Percentiles rank a stretch among this genome's conserved stretches.
Evolutionary conservation across 2,888 invertebrate species (phyloP).

Genomic region (Agrotis puta): DNA sequence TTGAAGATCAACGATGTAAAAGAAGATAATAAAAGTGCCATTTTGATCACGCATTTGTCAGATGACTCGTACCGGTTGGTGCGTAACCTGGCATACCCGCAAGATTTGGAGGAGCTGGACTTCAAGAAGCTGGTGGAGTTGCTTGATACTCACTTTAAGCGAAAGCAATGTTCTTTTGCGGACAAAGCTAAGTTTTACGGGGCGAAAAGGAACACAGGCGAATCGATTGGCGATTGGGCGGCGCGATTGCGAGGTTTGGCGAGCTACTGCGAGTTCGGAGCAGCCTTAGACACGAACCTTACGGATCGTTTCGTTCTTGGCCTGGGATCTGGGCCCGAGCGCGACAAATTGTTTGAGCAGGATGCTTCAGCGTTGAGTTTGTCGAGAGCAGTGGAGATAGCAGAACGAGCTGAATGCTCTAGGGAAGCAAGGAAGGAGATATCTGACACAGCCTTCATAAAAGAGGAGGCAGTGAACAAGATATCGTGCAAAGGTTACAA

Average conservation of each 20-base stretch:
- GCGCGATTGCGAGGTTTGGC: too few relatives aligned
- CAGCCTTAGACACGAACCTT: too few relatives aligned
- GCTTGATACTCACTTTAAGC: background rate
- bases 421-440: background rate
- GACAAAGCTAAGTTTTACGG: background rate
- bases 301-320: too few relatives aligned
- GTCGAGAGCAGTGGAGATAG: background rate
- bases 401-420: background rate
- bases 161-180: background rate
- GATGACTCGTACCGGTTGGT: background rate
- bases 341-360: too few relatives aligned
- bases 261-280: too few relatives aligned
- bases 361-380: background rate
- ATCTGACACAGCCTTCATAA: background rate
- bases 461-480: constrained; percentile 6
- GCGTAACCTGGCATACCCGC: background rate
- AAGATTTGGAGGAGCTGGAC: background rate
- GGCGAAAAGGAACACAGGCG: too few relatives aligned
- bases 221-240: too few relatives aligned
- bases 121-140: background rate
- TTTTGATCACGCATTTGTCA: background rate
- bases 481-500: background rate
- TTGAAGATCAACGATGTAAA: background rate
- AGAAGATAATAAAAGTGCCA: background rate
- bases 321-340: too few relatives aligned